Conservation (phyloP, 2,888 invertebrate species). For the Neoitamus cyanurus region DNA sequence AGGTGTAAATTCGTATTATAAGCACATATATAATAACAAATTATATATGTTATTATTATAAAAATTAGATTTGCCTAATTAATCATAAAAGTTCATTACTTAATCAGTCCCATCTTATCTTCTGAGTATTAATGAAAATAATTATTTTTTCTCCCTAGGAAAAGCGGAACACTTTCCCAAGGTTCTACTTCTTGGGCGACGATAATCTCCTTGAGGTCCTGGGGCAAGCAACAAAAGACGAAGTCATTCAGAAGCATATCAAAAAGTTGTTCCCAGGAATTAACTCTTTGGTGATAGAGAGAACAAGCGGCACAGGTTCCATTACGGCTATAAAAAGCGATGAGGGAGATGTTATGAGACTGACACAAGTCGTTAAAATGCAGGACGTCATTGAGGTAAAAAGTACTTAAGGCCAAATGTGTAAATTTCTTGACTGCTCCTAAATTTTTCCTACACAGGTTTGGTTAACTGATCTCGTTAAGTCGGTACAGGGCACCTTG, state of each 20-base stretch:
- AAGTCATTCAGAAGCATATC: slow-evolving; percentile 92
- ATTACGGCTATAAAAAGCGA: slow-evolving; percentile 69
- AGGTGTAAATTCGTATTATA: no score
- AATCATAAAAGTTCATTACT: background rate
- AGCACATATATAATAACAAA: no score
- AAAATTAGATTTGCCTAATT: background rate
- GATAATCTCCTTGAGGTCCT: slow-evolving; percentile 96
- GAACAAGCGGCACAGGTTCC: slow-evolving; percentile 58
- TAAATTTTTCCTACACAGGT: slow-evolving; percentile 53
- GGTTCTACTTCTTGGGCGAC: slow-evolving; percentile 97
- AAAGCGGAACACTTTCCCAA: slow-evolving; percentile 91
- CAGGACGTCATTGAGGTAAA: slow-evolving; percentile 63
- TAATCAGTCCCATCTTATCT: background rate
- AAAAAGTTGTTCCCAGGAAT: slow-evolving; percentile 96
- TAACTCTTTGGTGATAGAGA: slow-evolving; percentile 78
- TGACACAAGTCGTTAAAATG: slow-evolving; percentile 61
- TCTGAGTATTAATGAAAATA: background rate
- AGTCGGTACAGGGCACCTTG: slow-evolving; percentile 83
- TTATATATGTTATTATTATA: no score
- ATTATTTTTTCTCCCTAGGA: slow-evolving; percentile 71
- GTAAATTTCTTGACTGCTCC: background rate
- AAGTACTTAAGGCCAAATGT: background rate
- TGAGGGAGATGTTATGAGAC: slow-evolving; percentile 62
- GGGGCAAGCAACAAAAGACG: slow-evolving; percentile 89
- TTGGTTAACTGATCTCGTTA: slow-evolving; percentile 74